These are phyloP conservation scores for Merluccius polli DNA, from an alignment of 2,797 vertebrate genomes.

Conservation along the genomic window DNA sequence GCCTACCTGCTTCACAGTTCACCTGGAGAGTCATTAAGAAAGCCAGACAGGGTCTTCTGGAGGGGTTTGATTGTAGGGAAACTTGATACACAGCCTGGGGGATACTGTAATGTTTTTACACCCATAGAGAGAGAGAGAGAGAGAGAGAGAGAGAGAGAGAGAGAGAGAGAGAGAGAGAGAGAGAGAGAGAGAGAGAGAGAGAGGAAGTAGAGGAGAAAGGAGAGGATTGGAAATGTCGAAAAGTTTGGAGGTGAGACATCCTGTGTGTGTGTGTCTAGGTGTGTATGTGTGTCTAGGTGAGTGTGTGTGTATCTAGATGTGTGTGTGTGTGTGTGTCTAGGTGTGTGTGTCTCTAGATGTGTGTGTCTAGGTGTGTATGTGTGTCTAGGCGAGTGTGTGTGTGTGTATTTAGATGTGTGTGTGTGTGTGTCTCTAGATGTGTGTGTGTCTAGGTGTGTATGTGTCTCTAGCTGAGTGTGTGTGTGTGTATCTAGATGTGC, in stretches of 20 bases:
- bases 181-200: not conserved
- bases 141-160: slow-evolving; percentile 17
- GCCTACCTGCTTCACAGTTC: slow-evolving; percentile 68
- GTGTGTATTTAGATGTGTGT: not conserved
- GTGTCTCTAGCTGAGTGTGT: not conserved
- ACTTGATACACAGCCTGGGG: slow-evolving; percentile 50
- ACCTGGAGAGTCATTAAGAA: slow-evolving; percentile 65
- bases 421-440: not conserved
- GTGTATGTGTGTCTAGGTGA: too few relatives aligned
- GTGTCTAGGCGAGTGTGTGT: too few relatives aligned
- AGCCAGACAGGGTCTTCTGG: slow-evolving; percentile 64
- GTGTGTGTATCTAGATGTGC: not conserved
- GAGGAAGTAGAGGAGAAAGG: not conserved
- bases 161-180: not conserved
- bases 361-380: too few relatives aligned
- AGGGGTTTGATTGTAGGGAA: slow-evolving; percentile 40
- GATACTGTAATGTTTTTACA: slow-evolving; percentile 69
- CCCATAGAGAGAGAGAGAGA: slow-evolving; percentile 38
- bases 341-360: too few relatives aligned
- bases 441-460: not conserved
- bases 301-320: too few relatives aligned
- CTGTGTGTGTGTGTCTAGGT: not conserved
- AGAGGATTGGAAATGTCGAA: not conserved
- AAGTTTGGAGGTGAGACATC: too few relatives aligned
- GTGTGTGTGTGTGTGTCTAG: too few relatives aligned